Evolutionary conservation across 1,140 invertebrate genomes (phyloP).

Genomic region (Halictus rubicundus): DNA sequence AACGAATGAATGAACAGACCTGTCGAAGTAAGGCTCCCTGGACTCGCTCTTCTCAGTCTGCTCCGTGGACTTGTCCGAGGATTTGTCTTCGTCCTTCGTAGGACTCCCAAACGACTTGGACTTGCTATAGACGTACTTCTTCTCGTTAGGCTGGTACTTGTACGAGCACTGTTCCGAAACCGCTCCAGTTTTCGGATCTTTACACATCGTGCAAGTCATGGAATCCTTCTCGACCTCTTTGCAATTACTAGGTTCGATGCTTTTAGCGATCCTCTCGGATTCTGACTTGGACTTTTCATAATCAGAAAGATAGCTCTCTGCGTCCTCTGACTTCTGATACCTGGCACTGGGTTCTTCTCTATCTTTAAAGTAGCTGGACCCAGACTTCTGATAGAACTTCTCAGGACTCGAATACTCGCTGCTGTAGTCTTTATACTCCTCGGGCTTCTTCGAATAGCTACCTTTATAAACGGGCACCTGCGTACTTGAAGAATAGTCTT

Average conservation of each 20-base stretch:
- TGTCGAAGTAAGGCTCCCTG: background rate
- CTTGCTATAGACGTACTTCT: constrained; percentile 83
- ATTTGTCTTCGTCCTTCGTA: background rate
- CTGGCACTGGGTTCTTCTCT: background rate
- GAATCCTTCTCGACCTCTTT: constrained; percentile 83
- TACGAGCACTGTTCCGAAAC: constrained; percentile 88
- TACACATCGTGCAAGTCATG: constrained; percentile 86
- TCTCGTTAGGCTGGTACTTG: constrained; percentile 84
- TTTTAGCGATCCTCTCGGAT: constrained; percentile 64
- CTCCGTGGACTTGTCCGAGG: background rate
- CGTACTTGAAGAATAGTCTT: background rate
- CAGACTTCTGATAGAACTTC: constrained; percentile 1
- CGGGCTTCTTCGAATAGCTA: background rate
- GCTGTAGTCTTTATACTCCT: constrained; percentile 13
- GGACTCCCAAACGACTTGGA: constrained; percentile 71
- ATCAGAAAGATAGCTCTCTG: background rate
- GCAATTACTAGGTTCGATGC: constrained; percentile 75
- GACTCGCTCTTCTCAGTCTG: constrained; percentile 16
- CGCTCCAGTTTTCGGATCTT: constrained; percentile 85
- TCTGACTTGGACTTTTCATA: constrained; percentile 58
- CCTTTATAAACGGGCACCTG: background rate
- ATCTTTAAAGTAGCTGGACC: background rate
- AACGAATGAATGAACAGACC: no score
- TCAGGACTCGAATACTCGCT: constrained; percentile 35
- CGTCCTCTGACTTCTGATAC: background rate